Percentiles rank a stretch among this genome's conserved stretches.
Evolutionary conservation across 2,113 vertebrate genomes (phyloP).

Genomic region (Pseudorectes ferrugineus): DNA sequence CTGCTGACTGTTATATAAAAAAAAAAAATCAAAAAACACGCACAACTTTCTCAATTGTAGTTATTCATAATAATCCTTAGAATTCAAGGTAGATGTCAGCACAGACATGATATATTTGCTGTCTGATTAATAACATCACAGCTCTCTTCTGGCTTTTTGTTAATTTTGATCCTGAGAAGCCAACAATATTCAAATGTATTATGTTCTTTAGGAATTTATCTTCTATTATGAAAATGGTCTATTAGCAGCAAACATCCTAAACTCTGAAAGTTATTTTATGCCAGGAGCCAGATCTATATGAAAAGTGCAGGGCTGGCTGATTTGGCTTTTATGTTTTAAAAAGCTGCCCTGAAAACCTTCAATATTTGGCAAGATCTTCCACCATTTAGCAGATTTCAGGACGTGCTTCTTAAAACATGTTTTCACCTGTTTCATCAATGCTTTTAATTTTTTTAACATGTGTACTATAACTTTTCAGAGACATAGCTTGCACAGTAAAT

Average conservation of each 20-base stretch:
- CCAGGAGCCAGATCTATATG: neutral
- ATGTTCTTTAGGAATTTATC: neutral
- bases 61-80: neutral
- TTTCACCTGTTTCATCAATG: neutral
- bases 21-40: neutral
- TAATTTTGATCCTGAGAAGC: neutral
- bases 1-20: neutral
- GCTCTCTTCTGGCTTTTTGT: neutral
- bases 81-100: neutral
- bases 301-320: neutral
- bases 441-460: neutral
- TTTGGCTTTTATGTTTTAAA: neutral
- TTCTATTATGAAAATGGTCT: neutral
- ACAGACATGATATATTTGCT: neutral
- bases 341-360: neutral
- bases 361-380: neutral
- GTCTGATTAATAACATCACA: neutral
- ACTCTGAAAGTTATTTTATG: neutral
- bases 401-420: neutral
- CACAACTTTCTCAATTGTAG: neutral
- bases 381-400: neutral
- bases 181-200: neutral
- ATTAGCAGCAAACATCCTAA: neutral
- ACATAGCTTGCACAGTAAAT: neutral
- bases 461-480: neutral